Evolutionary conservation across 2,113 vertebrate species (phyloP), one percentile per base, ranked within the genome.

Genomic region (Carassius auratus): DNA sequence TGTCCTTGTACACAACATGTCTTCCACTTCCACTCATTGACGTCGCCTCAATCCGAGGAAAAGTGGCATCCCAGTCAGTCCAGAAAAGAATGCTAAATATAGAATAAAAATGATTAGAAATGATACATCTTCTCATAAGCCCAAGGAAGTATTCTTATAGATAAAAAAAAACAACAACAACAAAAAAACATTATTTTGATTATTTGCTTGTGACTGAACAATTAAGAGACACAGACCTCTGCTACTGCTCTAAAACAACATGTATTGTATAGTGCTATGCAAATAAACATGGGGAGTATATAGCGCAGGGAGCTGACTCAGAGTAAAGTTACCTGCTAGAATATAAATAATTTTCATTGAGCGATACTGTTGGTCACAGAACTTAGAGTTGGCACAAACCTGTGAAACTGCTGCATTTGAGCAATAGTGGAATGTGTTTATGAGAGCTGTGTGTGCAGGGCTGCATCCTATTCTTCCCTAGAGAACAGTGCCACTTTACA

Each of bases 31-130:
- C 98, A 0, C 97, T 99, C 98, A 99, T 99, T 1, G 98, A 97
- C 2, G 98, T 97, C 0, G 97, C 98, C 85, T 99, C 98, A 0
- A 99, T 99, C 30, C 98, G 97, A 84, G 98, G 98, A 88, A 99
- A 99, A 64, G 96, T 98, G 30, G 97, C 97, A 91, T 99, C 98
- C 98, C 98, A 99, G 92, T 99, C 98, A 4, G 98, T 99, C 98
- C 98, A 99, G 94, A 99, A 99, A 26, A 99, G 94, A 91, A 99
- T 98, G 90, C 98, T 99, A 82, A 23, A 79, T 0, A 88, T 30
- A 91, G 45, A 45, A 48, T 12, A 66, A 17, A 75, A 82, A 17
- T 19, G 15, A 5, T 55, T 19, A 57, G 12, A 19, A 76, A 26
- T 3, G 3, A 14, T 50, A n/a, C 12, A 57, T 52, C 7, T 26